Evolutionary conservation across 2,113 vertebrate species (phyloP).

Genomic region (Scopus umbretta): DNA sequence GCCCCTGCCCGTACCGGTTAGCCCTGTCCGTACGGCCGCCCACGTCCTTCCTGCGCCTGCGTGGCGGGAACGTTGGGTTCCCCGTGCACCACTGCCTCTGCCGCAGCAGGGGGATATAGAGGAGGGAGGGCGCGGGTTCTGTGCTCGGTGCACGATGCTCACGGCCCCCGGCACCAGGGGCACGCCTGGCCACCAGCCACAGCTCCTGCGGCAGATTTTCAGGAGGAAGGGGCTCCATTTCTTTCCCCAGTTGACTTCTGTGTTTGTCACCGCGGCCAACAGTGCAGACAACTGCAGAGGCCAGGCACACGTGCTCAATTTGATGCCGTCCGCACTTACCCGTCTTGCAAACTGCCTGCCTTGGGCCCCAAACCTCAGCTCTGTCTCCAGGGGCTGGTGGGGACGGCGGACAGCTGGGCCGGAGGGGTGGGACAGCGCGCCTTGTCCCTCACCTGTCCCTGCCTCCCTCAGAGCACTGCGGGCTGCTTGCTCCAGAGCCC

Average conservation of each 20-base stretch:
- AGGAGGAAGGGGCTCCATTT: not conserved
- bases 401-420: not conserved
- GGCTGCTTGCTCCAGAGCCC: not conserved
- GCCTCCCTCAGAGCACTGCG: fast-evolving
- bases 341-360: not conserved
- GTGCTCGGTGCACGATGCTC: not conserved
- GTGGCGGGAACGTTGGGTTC: fast-evolving
- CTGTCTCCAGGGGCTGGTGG: not conserved
- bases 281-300: too few species aligned
- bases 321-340: not conserved
- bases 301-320: too few species aligned
- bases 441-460: not conserved
- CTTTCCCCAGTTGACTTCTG: not conserved
- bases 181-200: fast-evolving
- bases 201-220: not conserved
- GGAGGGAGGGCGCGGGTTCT: not conserved
- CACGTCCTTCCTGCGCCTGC: not conserved
- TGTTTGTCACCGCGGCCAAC: fast-evolving
- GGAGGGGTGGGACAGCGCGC: fast-evolving
- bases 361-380: not conserved
- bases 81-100: fast-evolving
- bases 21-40: not conserved
- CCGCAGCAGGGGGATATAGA: too few species aligned
- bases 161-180: fast-evolving
- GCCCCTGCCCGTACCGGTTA: not conserved